Conservation (phyloP, 2,113 vertebrate species). For the Beaufortia kweichowensis region DNA sequence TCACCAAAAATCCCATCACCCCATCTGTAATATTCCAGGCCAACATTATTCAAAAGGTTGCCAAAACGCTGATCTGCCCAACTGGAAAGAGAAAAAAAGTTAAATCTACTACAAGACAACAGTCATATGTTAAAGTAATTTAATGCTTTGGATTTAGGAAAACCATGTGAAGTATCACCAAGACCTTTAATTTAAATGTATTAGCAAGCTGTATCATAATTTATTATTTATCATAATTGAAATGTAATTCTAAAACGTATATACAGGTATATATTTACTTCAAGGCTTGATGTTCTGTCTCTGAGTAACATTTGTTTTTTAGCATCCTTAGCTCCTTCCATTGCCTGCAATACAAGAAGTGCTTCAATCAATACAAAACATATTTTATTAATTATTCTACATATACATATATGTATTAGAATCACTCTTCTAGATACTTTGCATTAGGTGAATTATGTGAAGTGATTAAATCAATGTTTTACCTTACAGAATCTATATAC, state of each 20-base stretch:
- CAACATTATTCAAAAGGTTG: neutral
- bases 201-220: neutral
- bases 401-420: no score
- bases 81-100: neutral
- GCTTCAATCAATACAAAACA: neutral
- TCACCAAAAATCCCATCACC: slow-evolving; percentile 8
- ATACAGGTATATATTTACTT: neutral
- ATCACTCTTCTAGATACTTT: no score
- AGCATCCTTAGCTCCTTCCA: slow-evolving; percentile 2
- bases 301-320: neutral
- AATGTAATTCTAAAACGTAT: neutral
- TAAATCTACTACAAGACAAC: neutral
- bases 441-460: neutral
- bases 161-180: no score
- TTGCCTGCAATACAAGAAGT: neutral
- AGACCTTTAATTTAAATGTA: no score
- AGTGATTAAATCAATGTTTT: neutral
- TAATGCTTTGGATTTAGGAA: no score
- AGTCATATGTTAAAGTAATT: no score
- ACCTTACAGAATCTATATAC: slow-evolving; percentile 1
- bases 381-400: neutral
- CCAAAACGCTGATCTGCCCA: neutral
- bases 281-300: neutral
- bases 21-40: neutral
- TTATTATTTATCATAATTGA: neutral